Evolutionary conservation across 2,113 vertebrate species (phyloP).

Genomic region (Progne subis): DNA sequence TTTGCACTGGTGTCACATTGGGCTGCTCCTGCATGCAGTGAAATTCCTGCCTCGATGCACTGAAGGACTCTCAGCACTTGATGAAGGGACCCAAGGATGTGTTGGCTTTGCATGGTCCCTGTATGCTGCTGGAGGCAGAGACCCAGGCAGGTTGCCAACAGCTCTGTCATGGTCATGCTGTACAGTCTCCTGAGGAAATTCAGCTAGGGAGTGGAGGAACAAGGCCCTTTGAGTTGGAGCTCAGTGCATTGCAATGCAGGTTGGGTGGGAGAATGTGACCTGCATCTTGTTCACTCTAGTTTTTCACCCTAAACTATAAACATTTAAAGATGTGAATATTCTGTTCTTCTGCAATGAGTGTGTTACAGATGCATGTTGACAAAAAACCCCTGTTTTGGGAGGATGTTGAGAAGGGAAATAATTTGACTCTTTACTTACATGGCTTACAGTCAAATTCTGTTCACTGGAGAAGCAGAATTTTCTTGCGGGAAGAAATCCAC

Average conservation of each 20-base stretch:
- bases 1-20: not conserved
- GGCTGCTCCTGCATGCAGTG: rapidly evolving
- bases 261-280: not conserved
- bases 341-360: not conserved
- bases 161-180: not conserved
- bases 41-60: not conserved
- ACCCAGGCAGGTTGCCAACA: not conserved
- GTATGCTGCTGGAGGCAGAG: not conserved
- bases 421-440: not conserved
- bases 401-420: not conserved
- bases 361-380: not conserved
- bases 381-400: not conserved
- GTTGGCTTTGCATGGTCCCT: not conserved
- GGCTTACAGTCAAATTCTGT: not conserved
- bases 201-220: not conserved
- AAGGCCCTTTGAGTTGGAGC: not conserved
- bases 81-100: not conserved
- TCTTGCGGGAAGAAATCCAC: not conserved
- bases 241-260: not conserved
- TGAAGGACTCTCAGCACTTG: not conserved
- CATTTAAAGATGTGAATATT: not conserved
- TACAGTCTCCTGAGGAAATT: not conserved
- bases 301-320: not conserved
- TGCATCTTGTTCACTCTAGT: not conserved
- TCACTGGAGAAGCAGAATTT: not conserved